phyloP scores from a whole-genome alignment of 2,888 invertebrate genomes.

The Leptinotarsa tumamoca region DNA sequence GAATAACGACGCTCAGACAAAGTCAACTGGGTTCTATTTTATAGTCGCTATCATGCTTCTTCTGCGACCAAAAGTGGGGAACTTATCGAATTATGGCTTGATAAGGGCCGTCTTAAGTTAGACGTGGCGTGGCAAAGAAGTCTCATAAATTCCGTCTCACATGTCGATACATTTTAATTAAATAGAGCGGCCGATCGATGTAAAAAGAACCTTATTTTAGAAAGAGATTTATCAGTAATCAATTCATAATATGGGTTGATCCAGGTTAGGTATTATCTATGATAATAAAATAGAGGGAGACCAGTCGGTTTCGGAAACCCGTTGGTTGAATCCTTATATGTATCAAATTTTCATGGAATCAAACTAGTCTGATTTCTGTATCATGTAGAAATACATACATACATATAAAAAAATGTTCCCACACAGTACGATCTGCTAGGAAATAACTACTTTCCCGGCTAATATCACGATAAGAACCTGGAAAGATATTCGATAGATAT shows the following conservation, averaged over 20 bases:
- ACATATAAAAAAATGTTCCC: too few species aligned
- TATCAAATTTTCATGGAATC: too few species aligned
- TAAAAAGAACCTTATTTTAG: constrained; percentile 7
- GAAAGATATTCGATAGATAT: too few species aligned
- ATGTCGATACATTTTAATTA: constrained; percentile 36
- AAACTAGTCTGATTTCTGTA: too few species aligned
- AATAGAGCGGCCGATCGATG: constrained; percentile 32
- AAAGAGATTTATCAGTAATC: constrained; percentile 21
- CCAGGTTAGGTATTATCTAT: background rate
- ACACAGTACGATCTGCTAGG: too few species aligned
- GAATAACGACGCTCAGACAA: background rate
- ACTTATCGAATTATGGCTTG: constrained; percentile 46
- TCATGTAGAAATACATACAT: too few species aligned
- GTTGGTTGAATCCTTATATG: too few species aligned
- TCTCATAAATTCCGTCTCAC: constrained; percentile 32
- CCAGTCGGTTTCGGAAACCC: too few species aligned
- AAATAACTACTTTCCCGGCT: too few species aligned
- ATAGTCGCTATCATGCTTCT: background rate
- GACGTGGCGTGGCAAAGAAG: constrained; percentile 27
- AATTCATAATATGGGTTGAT: constrained; percentile 18
- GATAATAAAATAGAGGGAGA: background rate
- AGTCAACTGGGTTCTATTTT: background rate
- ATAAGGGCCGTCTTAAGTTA: constrained; percentile 37
- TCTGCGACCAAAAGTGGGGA: constrained; percentile 38
- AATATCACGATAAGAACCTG: too few species aligned